These are phyloP conservation scores for Chrysoperla carnea DNA, from an alignment of 1,140 invertebrate species.

Conservation along the genomic window DNA sequence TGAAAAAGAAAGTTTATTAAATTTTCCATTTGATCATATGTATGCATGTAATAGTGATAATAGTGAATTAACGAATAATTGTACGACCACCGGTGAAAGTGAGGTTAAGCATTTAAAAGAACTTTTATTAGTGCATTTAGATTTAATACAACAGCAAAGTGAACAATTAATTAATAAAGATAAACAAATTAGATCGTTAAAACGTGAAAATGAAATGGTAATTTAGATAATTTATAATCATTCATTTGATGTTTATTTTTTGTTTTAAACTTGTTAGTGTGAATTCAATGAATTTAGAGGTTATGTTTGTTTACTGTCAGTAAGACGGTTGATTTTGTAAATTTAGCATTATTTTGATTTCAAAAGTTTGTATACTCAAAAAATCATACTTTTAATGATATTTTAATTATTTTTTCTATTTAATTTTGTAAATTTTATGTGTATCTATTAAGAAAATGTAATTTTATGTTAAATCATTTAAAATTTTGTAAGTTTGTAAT, in stretches of 20 bases:
- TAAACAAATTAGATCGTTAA: slow-evolving; percentile 35
- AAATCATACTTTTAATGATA: too few relatives aligned
- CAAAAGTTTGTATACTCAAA: too few relatives aligned
- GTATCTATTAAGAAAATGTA: too few relatives aligned
- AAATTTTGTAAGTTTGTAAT: too few relatives aligned
- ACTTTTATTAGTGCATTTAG: slow-evolving; percentile 47
- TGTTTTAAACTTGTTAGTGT: too few relatives aligned
- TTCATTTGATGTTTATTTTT: neutral
- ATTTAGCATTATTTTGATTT: too few relatives aligned
- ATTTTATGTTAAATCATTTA: too few relatives aligned
- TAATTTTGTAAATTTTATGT: too few relatives aligned
- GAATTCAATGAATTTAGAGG: too few relatives aligned
- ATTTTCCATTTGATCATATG: slow-evolving; percentile 17
- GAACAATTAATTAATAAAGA: slow-evolving; percentile 50
- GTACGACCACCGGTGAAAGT: slow-evolving; percentile 21
- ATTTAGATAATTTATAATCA: slow-evolving; percentile 2
- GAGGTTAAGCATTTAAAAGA: slow-evolving; percentile 45
- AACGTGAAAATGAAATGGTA: slow-evolving; percentile 47
- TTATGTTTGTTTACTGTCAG: too few relatives aligned
- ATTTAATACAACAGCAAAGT: slow-evolving; percentile 54
- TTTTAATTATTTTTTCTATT: too few relatives aligned
- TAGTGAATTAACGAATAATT: slow-evolving; percentile 4
- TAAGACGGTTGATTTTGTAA: too few relatives aligned
- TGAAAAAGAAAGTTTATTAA: slow-evolving; percentile 9
- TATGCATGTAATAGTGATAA: slow-evolving; percentile 15